These are phyloP conservation scores for Centropus bengalensis DNA, from an alignment of 2,113 vertebrate species.

Conservation along the genomic window DNA sequence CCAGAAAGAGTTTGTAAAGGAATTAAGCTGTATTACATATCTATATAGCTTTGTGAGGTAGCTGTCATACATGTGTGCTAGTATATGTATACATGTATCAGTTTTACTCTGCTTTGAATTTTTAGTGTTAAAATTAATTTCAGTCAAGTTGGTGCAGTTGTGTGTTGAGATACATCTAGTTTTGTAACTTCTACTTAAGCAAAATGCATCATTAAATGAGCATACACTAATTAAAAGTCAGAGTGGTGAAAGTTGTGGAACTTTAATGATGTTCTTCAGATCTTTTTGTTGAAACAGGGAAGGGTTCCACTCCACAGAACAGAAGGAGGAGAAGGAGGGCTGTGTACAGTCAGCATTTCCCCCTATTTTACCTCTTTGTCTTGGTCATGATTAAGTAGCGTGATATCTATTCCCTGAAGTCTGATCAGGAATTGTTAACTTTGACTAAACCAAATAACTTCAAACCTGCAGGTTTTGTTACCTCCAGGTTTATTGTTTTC, in stretches of 20 bases:
- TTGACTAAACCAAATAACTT: background rate
- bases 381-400: no score
- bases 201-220: no score
- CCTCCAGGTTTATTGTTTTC: background rate
- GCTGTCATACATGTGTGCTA: background rate
- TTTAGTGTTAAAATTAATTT: background rate
- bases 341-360: background rate
- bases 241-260: background rate
- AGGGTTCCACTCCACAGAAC: background rate
- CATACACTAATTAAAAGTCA: background rate
- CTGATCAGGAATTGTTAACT: background rate
- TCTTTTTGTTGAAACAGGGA: background rate
- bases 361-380: accelerated
- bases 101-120: background rate
- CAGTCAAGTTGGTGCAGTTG: background rate
- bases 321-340: no score
- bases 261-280: background rate
- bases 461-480: background rate
- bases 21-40: background rate
- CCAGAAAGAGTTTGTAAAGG: background rate
- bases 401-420: background rate
- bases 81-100: background rate
- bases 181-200: background rate
- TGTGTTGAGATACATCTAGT: accelerated
- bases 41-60: background rate